Conservation (phyloP, 2,797 vertebrate genomes). For the Sphenodon punctatus region DNA sequence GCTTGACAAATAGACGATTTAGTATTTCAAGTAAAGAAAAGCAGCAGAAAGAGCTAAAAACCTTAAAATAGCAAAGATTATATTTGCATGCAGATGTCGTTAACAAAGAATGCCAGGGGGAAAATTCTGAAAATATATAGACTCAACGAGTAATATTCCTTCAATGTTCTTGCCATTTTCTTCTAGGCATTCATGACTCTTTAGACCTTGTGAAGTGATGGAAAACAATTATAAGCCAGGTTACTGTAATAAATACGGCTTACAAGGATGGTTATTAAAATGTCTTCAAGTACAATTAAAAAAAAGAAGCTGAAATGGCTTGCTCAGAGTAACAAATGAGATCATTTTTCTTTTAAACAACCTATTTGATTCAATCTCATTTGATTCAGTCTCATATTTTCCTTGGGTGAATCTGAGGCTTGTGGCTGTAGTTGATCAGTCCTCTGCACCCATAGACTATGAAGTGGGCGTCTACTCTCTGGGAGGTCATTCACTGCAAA, state of each 20-base stretch:
- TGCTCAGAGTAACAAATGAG: slow-evolving; percentile 38
- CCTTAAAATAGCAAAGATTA: not conserved
- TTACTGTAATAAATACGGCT: slow-evolving; percentile 23
- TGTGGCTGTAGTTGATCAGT: too few species aligned
- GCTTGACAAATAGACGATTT: not conserved
- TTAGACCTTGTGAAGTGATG: slow-evolving; percentile 19
- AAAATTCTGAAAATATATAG: too few species aligned
- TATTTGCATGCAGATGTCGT: not conserved
- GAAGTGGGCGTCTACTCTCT: slow-evolving; percentile 37
- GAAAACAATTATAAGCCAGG: slow-evolving; percentile 11
- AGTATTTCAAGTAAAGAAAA: slow-evolving; percentile 12
- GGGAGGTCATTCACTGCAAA: not conserved
- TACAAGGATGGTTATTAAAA: slow-evolving; percentile 39
- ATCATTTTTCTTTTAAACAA: slow-evolving; percentile 27
- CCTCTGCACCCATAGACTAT: not conserved
- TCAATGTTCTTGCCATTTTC: slow-evolving; percentile 12
- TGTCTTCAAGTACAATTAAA: slow-evolving; percentile 25
- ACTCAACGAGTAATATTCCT: too few species aligned
- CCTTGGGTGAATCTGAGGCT: slow-evolving; percentile 22
- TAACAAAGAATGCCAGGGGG: not conserved
- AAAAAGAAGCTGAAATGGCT: slow-evolving; percentile 35
- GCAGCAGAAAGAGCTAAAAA: not conserved
- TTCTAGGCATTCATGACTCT: not conserved
- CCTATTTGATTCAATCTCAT: not conserved
- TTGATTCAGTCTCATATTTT: slow-evolving; percentile 31